A percentile compares a stretch with the other conserved stretches of the same genome.
These are phyloP conservation scores for Napeogenes inachia DNA, from an alignment of 2,888 invertebrate genomes.

Conservation along the genomic window DNA sequence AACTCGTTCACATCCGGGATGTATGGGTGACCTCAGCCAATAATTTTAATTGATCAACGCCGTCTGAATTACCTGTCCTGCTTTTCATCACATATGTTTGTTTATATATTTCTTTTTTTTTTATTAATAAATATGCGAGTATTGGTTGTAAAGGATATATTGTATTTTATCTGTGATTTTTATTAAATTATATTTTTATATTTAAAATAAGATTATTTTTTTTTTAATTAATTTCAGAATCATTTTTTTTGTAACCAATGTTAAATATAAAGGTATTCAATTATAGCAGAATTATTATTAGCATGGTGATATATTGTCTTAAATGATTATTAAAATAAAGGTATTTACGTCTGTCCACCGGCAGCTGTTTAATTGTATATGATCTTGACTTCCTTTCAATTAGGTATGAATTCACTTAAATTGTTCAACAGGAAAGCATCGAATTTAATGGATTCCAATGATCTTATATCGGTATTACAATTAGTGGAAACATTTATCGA, in stretches of 20 bases:
- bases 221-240: too few relatives aligned
- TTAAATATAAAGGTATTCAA: too few relatives aligned
- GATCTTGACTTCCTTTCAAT: background rate
- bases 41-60: background rate
- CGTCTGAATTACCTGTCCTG: background rate
- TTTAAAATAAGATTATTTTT: too few relatives aligned
- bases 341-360: background rate
- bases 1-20: constrained; percentile 2
- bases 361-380: background rate
- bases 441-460: constrained; percentile 1
- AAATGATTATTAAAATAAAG: background rate
- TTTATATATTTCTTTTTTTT: background rate
- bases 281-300: too few relatives aligned
- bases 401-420: background rate
- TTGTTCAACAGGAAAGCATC: background rate
- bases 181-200: too few relatives aligned
- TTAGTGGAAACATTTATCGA: too few relatives aligned
- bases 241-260: too few relatives aligned
- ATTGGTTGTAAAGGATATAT: too few relatives aligned
- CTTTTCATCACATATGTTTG: background rate
- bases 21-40: background rate
- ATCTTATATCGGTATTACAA: background rate
- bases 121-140: too few relatives aligned
- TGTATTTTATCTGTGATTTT: too few relatives aligned
- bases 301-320: background rate